Conservation (phyloP, 2,888 invertebrate species). For the Diarsia rubi region DNA sequence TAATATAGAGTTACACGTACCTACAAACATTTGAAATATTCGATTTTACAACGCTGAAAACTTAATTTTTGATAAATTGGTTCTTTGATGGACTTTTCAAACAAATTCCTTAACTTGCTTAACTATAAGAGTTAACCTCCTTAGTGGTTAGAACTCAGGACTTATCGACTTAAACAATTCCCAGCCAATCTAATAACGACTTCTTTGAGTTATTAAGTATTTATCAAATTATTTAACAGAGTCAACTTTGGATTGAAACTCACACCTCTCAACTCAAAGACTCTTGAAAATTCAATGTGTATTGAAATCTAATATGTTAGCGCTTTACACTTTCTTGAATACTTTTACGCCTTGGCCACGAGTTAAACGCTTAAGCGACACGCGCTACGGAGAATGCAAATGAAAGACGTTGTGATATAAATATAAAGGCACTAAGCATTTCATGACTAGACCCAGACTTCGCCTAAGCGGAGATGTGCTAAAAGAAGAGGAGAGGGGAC, state of each 20-base stretch:
- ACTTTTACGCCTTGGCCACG: slow-evolving; percentile 19
- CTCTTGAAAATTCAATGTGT: slow-evolving; percentile 56
- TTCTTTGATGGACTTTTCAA: background rate
- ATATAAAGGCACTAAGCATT: too few species aligned
- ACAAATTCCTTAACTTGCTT: background rate
- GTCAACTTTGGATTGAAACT: slow-evolving; percentile 24
- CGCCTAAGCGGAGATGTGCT: too few species aligned
- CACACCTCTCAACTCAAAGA: slow-evolving; percentile 35
- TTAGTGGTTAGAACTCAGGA: background rate
- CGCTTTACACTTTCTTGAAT: slow-evolving; percentile 45
- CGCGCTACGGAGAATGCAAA: background rate
- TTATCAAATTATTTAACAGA: slow-evolving; percentile 26
- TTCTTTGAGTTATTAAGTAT: slow-evolving; percentile 24
- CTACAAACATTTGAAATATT: background rate
- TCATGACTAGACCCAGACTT: too few species aligned
- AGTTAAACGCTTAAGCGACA: background rate
- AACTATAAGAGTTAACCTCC: too few species aligned
- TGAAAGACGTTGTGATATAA: background rate
- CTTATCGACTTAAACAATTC: slow-evolving; percentile 16
- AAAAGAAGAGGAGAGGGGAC: too few species aligned
- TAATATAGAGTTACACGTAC: too few species aligned
- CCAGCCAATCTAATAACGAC: slow-evolving; percentile 4
- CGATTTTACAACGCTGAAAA: background rate
- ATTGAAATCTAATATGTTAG: slow-evolving; percentile 52
- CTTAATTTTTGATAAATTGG: background rate